Conservation (phyloP, 1,140 invertebrate species). For the Epicauta chinensis region DNA sequence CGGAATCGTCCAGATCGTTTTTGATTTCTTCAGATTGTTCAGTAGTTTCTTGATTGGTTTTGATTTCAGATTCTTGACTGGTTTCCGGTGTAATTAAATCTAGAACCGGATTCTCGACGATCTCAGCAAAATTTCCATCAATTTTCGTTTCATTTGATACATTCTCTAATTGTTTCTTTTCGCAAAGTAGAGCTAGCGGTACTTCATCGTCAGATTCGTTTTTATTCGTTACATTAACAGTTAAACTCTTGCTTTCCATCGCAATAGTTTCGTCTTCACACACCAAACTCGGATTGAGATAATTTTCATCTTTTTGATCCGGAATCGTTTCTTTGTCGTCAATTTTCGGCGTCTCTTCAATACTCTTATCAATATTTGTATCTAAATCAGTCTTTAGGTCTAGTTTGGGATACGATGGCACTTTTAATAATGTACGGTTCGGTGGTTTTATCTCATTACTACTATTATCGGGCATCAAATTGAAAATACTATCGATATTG, state of each 20-base stretch:
- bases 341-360: background rate
- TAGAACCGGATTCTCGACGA: background rate
- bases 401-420: too few relatives aligned
- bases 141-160: background rate
- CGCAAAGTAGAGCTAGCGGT: constrained; percentile 27
- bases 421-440: too few relatives aligned
- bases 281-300: too few relatives aligned
- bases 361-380: background rate
- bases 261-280: background rate
- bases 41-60: background rate
- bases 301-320: too few relatives aligned
- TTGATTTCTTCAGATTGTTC: background rate
- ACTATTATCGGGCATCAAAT: too few relatives aligned
- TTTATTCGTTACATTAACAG: background rate
- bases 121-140: background rate
- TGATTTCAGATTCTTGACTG: background rate
- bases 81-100: background rate
- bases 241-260: background rate
- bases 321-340: background rate
- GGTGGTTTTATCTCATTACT: too few relatives aligned
- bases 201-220: constrained; percentile 39
- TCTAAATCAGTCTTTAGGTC: too few relatives aligned
- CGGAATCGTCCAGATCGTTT: background rate
- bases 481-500: too few relatives aligned
- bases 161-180: constrained; percentile 4